Conservation (phyloP, 2,113 vertebrate genomes). For the Chitala chitala region DNA sequence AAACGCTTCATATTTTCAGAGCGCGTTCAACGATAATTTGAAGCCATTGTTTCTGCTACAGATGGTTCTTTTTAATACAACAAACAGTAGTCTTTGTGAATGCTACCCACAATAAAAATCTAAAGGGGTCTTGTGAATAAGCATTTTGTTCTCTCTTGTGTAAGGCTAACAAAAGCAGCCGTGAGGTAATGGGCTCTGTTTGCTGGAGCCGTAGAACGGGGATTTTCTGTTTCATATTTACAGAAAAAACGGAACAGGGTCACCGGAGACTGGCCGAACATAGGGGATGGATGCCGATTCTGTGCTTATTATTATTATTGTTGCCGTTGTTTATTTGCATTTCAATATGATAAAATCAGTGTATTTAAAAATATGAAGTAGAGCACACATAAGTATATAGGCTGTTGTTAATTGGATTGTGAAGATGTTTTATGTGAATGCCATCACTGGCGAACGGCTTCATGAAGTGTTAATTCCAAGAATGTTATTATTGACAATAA, state of each 20-base stretch:
- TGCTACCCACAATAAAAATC: slow-evolving; percentile 99
- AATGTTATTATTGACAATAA: no score
- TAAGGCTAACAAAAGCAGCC: slow-evolving; percentile 98
- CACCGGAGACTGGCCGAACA: slow-evolving; percentile 66
- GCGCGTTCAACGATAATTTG: slow-evolving; percentile 99
- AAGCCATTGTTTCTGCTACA: slow-evolving; percentile 99
- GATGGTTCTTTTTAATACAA: slow-evolving; percentile 99
- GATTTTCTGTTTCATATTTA: slow-evolving; percentile 65
- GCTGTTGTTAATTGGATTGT: no score
- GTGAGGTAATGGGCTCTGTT: slow-evolving; percentile 99
- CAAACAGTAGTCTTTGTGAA: slow-evolving; percentile 99
- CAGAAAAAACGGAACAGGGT: slow-evolving; percentile 77
- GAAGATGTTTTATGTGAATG: no score
- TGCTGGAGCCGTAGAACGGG: slow-evolving; percentile 97
- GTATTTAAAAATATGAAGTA: no score
- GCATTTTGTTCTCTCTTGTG: slow-evolving; percentile 99
- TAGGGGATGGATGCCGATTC: background rate
- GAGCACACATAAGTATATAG: no score
- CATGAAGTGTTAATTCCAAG: no score
- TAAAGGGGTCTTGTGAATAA: slow-evolving; percentile 99
- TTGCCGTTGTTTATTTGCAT: no score
- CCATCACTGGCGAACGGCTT: no score
- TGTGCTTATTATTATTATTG: slow-evolving; percentile 21
- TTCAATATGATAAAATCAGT: no score
- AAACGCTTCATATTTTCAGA: slow-evolving; percentile 99